These are phyloP conservation scores for Myzus persicae DNA, from an alignment of 1,140 invertebrate species.

Conservation along the genomic window DNA sequence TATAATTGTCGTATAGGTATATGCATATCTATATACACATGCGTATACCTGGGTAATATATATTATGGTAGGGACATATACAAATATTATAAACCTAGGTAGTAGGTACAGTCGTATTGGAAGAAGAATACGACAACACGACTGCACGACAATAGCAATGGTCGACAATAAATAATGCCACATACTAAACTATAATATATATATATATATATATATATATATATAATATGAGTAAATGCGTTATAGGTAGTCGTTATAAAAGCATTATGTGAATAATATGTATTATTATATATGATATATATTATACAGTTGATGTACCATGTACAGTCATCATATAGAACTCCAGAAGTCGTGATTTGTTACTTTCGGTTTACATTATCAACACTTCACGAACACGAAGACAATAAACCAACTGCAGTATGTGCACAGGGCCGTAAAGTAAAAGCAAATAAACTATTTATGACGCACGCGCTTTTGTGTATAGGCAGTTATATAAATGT, in stretches of 20 bases:
- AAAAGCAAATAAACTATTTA: conserved; percentile 23
- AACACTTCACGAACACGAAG: not conserved
- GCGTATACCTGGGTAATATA: no score
- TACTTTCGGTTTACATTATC: conserved; percentile 29
- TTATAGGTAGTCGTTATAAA: not conserved
- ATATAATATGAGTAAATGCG: not conserved
- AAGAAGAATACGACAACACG: not conserved
- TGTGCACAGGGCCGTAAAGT: conserved; percentile 25
- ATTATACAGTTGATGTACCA: no score
- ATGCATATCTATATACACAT: not conserved
- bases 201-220: not conserved
- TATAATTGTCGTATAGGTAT: not conserved
- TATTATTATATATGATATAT: not conserved
- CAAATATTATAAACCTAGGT: not conserved
- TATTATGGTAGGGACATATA: not conserved
- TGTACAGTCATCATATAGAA: not conserved
- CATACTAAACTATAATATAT: not conserved
- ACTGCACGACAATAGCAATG: not conserved
- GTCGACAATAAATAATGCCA: not conserved
- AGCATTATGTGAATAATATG: not conserved
- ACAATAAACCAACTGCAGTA: not conserved
- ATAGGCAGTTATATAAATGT: not conserved
- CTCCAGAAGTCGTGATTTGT: conserved; percentile 34
- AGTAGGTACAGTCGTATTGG: not conserved
- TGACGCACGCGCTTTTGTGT: not conserved